Evolutionary conservation across 1,140 invertebrate species (phyloP).

Genomic region (Drosophila neocordata): DNA sequence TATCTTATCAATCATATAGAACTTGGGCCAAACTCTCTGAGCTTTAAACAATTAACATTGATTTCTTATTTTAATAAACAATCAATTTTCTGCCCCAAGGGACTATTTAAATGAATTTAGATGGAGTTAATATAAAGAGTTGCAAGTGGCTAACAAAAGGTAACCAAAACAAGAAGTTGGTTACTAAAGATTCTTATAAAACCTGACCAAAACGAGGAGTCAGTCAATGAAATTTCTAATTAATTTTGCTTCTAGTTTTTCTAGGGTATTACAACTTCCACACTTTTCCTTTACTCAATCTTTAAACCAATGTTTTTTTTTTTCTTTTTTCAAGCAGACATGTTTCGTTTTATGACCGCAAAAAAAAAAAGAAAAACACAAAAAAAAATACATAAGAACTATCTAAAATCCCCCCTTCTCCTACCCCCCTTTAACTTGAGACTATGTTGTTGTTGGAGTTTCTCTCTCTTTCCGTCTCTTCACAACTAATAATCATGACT

Average conservation of each 20-base stretch:
- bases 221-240: not conserved
- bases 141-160: no score
- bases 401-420: not conserved
- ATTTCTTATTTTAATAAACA: no score
- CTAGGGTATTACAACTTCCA: not conserved
- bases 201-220: no score
- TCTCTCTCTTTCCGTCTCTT: slow-evolving; percentile 17
- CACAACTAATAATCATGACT: slow-evolving; percentile 77
- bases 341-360: slow-evolving; percentile 10
- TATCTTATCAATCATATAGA: no score
- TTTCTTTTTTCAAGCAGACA: not conserved
- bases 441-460: slow-evolving; percentile 12
- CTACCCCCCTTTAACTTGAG: no score
- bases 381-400: not conserved
- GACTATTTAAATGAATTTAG: no score
- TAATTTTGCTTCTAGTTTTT: not conserved
- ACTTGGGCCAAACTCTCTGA: no score
- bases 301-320: not conserved
- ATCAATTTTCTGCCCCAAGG: no score
- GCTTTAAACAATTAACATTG: no score
- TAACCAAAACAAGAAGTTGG: no score
- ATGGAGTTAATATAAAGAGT: no score
- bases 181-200: no score
- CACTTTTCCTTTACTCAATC: not conserved
- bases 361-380: not conserved